phyloP scores from a whole-genome alignment of 2,797 vertebrate genomes.

The Eutrigla gurnardus region DNA sequence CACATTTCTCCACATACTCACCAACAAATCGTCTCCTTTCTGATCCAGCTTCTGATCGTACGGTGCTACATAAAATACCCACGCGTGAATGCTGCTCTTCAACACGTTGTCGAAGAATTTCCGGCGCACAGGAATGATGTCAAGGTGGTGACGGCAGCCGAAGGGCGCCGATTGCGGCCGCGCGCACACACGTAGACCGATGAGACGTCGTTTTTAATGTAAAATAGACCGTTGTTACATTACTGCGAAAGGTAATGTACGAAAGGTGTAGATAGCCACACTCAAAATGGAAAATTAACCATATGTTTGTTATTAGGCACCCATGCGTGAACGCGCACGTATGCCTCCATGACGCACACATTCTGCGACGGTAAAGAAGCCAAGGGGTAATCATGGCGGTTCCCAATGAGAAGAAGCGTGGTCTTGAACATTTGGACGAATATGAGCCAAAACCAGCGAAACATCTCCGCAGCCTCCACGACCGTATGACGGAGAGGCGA shows the following conservation, averaged over 20 bases:
- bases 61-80: slow-evolving; percentile 4
- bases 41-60: neutral
- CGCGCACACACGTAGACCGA: neutral
- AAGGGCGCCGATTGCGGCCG: neutral
- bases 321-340: neutral
- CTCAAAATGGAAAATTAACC: neutral
- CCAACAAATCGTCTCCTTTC: slow-evolving; percentile 22
- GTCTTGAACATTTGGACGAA: slow-evolving; percentile 86
- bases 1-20: slow-evolving; percentile 47
- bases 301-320: neutral
- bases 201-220: too few species aligned
- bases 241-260: too few species aligned
- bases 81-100: slow-evolving; percentile 72
- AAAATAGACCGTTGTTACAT: neutral
- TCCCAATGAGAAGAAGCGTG: slow-evolving; percentile 79
- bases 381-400: slow-evolving; percentile 74
- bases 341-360: slow-evolving; percentile 44
- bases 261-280: neutral
- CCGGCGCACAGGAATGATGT: slow-evolving; percentile 67
- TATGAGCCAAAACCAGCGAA: slow-evolving; percentile 86
- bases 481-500: slow-evolving; percentile 85
- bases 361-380: slow-evolving; percentile 50
- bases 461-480: slow-evolving; percentile 78
- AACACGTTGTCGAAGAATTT: slow-evolving; percentile 73
- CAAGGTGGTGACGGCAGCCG: neutral